Base-by-base conservation (phyloP, 64 coral and sea anemone species). In the Montipora cactus region DNA sequence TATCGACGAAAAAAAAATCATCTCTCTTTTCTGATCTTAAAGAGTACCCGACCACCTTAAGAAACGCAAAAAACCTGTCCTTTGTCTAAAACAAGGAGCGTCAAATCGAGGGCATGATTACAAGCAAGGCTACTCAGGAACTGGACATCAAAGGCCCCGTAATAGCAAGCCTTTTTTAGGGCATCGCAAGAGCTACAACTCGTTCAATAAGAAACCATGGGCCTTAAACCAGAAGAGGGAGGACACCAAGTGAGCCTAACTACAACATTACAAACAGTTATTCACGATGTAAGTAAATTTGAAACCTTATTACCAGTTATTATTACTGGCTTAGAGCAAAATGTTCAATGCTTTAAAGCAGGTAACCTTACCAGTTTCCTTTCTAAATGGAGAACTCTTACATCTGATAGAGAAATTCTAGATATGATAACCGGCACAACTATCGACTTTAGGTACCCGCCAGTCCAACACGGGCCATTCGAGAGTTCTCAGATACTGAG, bases 81-180 rank as follows among this genome's bases (percentile, higher is more conserved):
- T 37, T 37, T 37, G 37, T 37, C 37, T 37, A 2, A 37, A 37
- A 37, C 37, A 37, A 37, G 37, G 37, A 37, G 37, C 37, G 37
- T 37, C 37, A 37, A 37, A 37, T 37, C 87, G 57, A 77, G 76
- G 19, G 70, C 22, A 22, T 74, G 74, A 50, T 55, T 28, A 89
- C 57, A 57, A 89, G 76, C 48, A 45, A 48, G 18, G 48, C 47
- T 89, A 89, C 57, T 78, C 49, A 59, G 71, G 57, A 37, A 20
- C 19, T 57, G 86, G 49, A 77, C 44, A 58, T 46, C 71, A 59
- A 55, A 49, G 70, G 44, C 59, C 74, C 72, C 19, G 44, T 59
- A 23, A 55, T 79, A 51, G 49, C 45, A 75, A 78, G 88, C 70
- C 88, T 79, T 89, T 89, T 89, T 89, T 89, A 89, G 87, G 87